Percentiles rank a stretch among this genome's conserved stretches.
phyloP scores from a whole-genome alignment of 2,113 vertebrate species.

The Malurus melanocephalus region DNA sequence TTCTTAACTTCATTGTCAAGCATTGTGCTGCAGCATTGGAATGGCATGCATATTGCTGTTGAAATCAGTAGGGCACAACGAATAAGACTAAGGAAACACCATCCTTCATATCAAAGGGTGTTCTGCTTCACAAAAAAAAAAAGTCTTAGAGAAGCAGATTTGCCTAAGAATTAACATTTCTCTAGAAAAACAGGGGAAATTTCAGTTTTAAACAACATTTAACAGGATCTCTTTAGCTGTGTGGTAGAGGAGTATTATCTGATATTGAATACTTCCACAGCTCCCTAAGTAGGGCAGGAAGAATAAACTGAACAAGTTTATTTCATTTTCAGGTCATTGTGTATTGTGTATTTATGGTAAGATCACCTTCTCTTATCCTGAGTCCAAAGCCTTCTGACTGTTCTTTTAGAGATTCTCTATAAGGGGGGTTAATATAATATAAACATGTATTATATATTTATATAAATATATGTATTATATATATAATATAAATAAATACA shows the following conservation, averaged over 20 bases:
- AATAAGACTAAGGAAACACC: background rate
- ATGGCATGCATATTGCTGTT: background rate
- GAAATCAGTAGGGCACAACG: background rate
- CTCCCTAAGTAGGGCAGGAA: background rate
- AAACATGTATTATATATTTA: background rate
- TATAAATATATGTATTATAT: no score
- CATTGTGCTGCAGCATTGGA: background rate
- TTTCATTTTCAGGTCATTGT: slow-evolving; percentile 11
- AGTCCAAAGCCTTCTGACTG: background rate
- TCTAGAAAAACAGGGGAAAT: background rate
- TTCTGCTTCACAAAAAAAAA: background rate
- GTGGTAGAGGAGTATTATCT: background rate
- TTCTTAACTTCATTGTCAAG: background rate
- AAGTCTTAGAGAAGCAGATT: background rate
- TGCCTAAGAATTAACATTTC: background rate
- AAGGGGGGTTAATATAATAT: background rate
- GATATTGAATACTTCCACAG: background rate
- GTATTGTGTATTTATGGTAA: background rate
- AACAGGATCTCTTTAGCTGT: background rate
- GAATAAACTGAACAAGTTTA: slow-evolving; percentile 7
- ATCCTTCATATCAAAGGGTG: background rate
- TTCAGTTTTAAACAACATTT: background rate
- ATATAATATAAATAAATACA: background rate
- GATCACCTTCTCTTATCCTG: background rate
- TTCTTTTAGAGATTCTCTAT: background rate